A percentile compares a stretch with the other conserved stretches of the same genome.
These are phyloP conservation scores for Mesoligia furuncula DNA, from an alignment of 2,888 invertebrate species.

Conservation along the genomic window DNA sequence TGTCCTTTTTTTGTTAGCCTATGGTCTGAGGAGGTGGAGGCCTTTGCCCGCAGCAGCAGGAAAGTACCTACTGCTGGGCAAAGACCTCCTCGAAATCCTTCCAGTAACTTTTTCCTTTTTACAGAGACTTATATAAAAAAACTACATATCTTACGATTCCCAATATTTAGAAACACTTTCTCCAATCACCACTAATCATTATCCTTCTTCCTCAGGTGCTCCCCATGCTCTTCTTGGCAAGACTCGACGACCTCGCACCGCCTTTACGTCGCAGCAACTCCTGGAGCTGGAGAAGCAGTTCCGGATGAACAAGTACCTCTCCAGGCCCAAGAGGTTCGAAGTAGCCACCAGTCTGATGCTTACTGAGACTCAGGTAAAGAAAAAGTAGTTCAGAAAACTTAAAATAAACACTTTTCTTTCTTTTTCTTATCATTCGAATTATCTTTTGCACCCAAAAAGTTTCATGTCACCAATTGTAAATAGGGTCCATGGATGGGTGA, in stretches of 20 bases:
- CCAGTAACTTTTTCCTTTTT: background rate
- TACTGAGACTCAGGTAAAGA: slow-evolving; percentile 98
- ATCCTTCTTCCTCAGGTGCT: slow-evolving; percentile 75
- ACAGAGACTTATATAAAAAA: background rate
- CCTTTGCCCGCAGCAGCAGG: too few relatives aligned
- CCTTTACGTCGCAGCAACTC: slow-evolving; percentile 99
- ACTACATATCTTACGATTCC: background rate
- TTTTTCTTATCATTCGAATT: background rate
- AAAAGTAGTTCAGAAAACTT: background rate
- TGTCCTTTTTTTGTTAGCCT: background rate
- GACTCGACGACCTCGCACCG: slow-evolving; percentile 96
- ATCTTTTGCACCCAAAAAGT: background rate
- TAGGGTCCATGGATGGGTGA: background rate
- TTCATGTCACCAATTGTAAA: background rate
- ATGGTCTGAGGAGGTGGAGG: too few relatives aligned
- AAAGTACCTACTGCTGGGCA: too few relatives aligned
- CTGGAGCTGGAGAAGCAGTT: slow-evolving; percentile 99
- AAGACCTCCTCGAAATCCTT: background rate
- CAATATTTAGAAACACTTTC: background rate
- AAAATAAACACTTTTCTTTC: background rate
- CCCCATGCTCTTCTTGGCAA: slow-evolving; percentile 93
- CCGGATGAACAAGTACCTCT: slow-evolving; percentile 99
- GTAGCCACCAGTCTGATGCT: slow-evolving; percentile 99
- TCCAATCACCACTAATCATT: background rate
- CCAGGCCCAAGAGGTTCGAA: slow-evolving; percentile 99